phyloP scores from a whole-genome alignment of 2,113 vertebrate species.

The Panurus biarmicus region DNA sequence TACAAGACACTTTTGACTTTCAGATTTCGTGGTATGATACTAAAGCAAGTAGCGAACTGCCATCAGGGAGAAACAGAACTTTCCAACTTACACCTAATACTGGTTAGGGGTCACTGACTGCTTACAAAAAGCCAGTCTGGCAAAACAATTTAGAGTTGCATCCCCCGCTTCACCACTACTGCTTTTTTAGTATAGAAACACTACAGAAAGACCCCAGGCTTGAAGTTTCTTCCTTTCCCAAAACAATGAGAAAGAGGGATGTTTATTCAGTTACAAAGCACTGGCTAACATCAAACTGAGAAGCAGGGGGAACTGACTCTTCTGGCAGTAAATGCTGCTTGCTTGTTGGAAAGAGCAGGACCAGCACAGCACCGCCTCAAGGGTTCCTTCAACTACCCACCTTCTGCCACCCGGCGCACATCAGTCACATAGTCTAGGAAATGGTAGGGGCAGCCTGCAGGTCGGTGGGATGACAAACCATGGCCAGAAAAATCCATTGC shows the following conservation, averaged over 20 bases:
- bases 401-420: conserved; percentile 71
- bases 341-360: background rate
- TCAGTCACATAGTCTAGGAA: conserved; percentile 78
- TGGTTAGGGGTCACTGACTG: background rate
- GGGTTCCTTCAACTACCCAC: conserved; percentile 31
- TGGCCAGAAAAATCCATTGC: conserved; percentile 87
- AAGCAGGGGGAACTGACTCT: background rate
- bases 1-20: background rate
- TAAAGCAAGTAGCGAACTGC: background rate
- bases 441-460: conserved; percentile 72
- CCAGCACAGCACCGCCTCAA: background rate
- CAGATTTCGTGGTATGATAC: background rate
- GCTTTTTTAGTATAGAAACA: background rate
- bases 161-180: background rate
- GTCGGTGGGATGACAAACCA: conserved; percentile 81
- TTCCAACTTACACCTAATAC: background rate
- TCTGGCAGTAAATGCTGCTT: background rate
- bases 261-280: background rate
- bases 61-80: background rate
- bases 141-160: background rate
- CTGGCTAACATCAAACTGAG: background rate
- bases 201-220: background rate
- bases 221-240: background rate
- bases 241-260: background rate
- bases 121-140: background rate